Base-by-base conservation (phyloP, 2,113 vertebrate species). In the Hiodon tergisus region DNA sequence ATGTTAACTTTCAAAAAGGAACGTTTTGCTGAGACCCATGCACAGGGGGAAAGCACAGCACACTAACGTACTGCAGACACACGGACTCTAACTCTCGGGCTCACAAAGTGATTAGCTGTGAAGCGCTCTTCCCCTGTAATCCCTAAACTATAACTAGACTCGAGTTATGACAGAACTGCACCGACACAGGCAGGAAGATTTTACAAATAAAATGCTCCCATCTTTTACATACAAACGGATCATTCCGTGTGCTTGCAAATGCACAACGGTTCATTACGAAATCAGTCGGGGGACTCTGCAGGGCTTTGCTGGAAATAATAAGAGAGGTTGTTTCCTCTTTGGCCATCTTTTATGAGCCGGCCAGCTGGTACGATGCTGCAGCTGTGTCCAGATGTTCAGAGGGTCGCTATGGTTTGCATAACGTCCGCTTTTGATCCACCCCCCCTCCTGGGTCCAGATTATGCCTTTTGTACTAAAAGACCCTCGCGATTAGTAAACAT, bases 361-460 rank as follows among this genome's bases (percentile, higher is more conserved):
- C 93, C 93, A 94, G 93, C 92, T 94, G 93, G 93, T 92, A 91
- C 95, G 93, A 95, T 90, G 90, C 88, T 92, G 91, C 95, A 97
- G 94, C 95, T 98, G 94, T 92, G 92, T 93, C 91, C 93, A 95
- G 93, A 94, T 92, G 91, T 90, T 94, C 90, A 71, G 85, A 87
- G 89, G 88, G 88, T 91, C 74, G 84, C 91, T 90, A 84, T 82
- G 87, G 90, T 90, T 90, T 85, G 84, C 85, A 92, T 93, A 90
- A 93, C 88, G 88, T 89, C 88, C 83, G 88, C 88, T 90, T 94
- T 92, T 94, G 90, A 93, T 94, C 92, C 86, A 17, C 74, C 83
- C 88, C 88, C 87, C 90, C 81, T 50, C 65, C 46, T 16, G 17
- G 89, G 78, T 31, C 31, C 31, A 31, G n/a, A 47, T 3, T 48